A percentile compares a stretch with the other conserved stretches of the same genome.
phyloP scores from a whole-genome alignment of 2,113 vertebrate genomes.

The Calyptommatus sinebrachiatus region DNA sequence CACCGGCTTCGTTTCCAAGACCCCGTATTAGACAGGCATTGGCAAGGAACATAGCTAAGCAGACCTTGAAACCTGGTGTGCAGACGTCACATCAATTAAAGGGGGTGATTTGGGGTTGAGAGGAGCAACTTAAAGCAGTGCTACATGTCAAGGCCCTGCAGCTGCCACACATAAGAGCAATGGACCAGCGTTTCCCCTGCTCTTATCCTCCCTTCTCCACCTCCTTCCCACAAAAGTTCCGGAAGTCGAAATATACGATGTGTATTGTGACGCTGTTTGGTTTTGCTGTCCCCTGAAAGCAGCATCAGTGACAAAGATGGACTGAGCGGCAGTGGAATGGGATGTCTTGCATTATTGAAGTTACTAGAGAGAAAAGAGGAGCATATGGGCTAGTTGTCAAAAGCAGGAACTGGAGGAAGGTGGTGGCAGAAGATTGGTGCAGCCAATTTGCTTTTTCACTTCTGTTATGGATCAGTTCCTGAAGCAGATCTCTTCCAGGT shows the following conservation, averaged over 20 bases:
- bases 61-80: slow-evolving; percentile 30
- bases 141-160: not conserved
- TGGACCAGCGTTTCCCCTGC: not conserved
- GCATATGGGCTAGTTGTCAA: not conserved
- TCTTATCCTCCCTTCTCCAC: too few species aligned
- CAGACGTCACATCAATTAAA: slow-evolving; percentile 24
- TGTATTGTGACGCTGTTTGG: not conserved
- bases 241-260: not conserved
- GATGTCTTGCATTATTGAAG: not conserved
- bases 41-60: slow-evolving; percentile 16
- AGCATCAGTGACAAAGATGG: not conserved
- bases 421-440: too few species aligned
- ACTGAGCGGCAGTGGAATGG: not conserved
- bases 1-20: slow-evolving; percentile 49
- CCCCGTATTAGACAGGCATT: slow-evolving; percentile 46
- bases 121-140: not conserved
- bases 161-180: not conserved
- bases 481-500: too few species aligned
- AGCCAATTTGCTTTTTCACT: too few species aligned
- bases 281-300: not conserved
- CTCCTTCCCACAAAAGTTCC: not conserved
- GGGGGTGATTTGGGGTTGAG: not conserved
- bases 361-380: not conserved
- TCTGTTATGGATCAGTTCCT: too few species aligned
- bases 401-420: too few species aligned